These are phyloP conservation scores for Polypedilum vanderplanki DNA, from an alignment of 1,140 invertebrate species.

Conservation along the genomic window DNA sequence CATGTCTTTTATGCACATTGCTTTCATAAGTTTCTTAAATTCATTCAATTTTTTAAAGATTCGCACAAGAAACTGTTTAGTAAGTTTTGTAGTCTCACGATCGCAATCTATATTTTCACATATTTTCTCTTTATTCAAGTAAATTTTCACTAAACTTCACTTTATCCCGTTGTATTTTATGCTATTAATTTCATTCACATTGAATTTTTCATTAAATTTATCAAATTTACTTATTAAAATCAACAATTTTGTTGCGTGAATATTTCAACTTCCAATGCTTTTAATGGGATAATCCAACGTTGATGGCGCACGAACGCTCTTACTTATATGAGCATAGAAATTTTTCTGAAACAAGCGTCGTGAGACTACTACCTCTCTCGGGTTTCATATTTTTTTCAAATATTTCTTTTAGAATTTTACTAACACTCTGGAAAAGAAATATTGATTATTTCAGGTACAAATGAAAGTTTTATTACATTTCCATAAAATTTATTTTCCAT, in stretches of 20 bases:
- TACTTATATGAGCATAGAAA: not conserved
- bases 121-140: not conserved
- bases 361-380: no score
- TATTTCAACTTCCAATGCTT: constrained; percentile 9
- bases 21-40: not conserved
- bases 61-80: constrained; percentile 3
- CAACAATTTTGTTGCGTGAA: constrained; percentile 28
- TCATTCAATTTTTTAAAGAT: not conserved
- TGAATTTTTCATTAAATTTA: not conserved
- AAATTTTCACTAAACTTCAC: not conserved
- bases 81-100: constrained; percentile 22
- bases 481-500: no score
- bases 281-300: not conserved
- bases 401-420: no score
- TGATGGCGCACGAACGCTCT: not conserved
- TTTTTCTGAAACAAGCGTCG: no score
- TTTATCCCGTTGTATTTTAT: not conserved
- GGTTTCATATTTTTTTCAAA: no score
- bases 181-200: not conserved
- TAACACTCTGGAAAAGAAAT: no score
- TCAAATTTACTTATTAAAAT: constrained; percentile 14
- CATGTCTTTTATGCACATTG: not conserved
- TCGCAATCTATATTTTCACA: constrained; percentile 10
- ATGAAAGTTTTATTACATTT: no score
- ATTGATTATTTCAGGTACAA: no score